Percentiles rank a stretch among this genome's conserved stretches.
Conservation (phyloP, 2,797 vertebrate species). For the Takifugu ocellatus region DNA sequence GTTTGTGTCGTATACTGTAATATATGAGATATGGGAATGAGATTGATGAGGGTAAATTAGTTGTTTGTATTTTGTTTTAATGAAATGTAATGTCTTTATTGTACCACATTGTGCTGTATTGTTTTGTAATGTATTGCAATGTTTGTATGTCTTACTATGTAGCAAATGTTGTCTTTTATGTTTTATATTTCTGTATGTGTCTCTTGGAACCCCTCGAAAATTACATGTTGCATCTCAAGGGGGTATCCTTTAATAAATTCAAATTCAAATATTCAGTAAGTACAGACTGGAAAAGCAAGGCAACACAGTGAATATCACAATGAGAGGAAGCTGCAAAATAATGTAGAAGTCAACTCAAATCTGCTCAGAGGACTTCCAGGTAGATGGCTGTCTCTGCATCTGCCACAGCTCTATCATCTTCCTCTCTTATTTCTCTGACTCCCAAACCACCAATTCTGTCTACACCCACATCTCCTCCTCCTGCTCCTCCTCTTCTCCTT, state of each 20-base stretch:
- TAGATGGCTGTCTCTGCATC: conserved; percentile 72
- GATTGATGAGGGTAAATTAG: no score
- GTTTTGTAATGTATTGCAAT: no score
- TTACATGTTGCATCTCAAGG: no score
- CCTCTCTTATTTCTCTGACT: conserved; percentile 41
- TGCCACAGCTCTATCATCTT: conserved; percentile 19
- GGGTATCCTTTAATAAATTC: background rate
- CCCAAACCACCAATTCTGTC: conserved; percentile 28
- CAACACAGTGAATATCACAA: background rate
- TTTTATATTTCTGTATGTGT: no score
- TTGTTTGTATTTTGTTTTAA: no score
- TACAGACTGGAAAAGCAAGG: background rate
- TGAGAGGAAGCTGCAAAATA: background rate
- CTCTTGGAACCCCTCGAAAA: no score
- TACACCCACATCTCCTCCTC: conserved; percentile 23
- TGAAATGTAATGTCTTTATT: no score
- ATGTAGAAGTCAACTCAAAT: background rate
- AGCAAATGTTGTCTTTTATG: no score
- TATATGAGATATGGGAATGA: no score
- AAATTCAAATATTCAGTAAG: conserved; percentile 21
- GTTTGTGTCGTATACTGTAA: no score
- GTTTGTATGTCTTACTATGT: no score
- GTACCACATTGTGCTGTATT: no score
- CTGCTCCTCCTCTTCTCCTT: conserved; percentile 20
- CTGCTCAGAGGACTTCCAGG: conserved; percentile 72